These are phyloP conservation scores for Alosa alosa DNA, from an alignment of 2,113 vertebrate species.

Conservation along the genomic window DNA sequence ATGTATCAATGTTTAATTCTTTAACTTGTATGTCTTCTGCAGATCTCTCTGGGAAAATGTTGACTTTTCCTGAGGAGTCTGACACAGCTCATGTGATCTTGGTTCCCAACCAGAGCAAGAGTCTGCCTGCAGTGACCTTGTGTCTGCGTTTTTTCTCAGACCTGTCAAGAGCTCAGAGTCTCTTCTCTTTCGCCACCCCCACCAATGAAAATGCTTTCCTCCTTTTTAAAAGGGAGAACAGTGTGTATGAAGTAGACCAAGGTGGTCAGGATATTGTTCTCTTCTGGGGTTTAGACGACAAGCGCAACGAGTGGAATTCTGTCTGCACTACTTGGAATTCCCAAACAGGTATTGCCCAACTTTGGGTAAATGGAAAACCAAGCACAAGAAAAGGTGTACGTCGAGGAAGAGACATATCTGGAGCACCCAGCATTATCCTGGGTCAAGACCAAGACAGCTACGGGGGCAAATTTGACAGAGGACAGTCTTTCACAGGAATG, in stretches of 20 bases:
- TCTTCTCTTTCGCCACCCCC: conserved; percentile 46
- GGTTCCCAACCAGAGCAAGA: conserved; percentile 1
- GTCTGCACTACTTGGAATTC: conserved; percentile 51
- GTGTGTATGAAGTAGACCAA: not conserved
- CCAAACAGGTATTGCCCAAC: conserved; percentile 38
- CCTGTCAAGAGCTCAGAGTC: conserved; percentile 21
- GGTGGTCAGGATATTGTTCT: fast-evolving
- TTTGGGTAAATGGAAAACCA: conserved; percentile 53
- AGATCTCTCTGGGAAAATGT: not conserved
- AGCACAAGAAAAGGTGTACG: conserved; percentile 43
- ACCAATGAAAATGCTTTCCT: conserved; percentile 23
- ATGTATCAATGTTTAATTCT: not conserved
- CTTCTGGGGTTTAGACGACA: conserved; percentile 31
- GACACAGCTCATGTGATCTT: not conserved
- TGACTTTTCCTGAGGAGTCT: conserved; percentile 5
- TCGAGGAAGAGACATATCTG: conserved; percentile 18
- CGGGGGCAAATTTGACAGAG: conserved; percentile 29
- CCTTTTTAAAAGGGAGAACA: conserved; percentile 21
- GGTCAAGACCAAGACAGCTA: conserved; percentile 50
- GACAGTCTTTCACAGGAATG: conserved; percentile 45
- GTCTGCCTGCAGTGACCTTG: conserved; percentile 22
- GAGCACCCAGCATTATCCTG: conserved; percentile 29
- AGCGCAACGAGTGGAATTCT: conserved; percentile 47
- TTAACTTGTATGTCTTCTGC: not conserved
- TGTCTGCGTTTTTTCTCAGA: conserved; percentile 52